Evolutionary conservation across 2,113 vertebrate species (phyloP).

Genomic region (Pristiophorus japonicus): DNA sequence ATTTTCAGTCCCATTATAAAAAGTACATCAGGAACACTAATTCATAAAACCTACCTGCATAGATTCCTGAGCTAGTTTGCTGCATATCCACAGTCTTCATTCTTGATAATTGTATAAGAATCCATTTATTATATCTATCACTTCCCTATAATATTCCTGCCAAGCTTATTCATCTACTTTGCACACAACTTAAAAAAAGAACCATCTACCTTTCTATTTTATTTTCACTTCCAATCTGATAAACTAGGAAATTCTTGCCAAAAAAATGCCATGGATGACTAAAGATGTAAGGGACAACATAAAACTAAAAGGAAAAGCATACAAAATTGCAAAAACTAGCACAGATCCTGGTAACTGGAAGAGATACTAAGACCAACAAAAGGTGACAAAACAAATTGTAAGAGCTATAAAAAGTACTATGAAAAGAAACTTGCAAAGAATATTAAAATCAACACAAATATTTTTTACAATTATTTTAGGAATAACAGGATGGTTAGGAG

Average conservation of each 20-base stretch:
- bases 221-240: not conserved
- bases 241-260: not conserved
- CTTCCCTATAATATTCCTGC: slow-evolving; percentile 4
- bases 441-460: too few species aligned
- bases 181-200: not conserved
- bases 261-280: too few species aligned
- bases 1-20: not conserved
- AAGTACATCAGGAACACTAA: not conserved
- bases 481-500: too few species aligned
- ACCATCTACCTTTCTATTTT: not conserved
- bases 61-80: not conserved
- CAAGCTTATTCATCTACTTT: not conserved
- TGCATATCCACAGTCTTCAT: not conserved
- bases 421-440: too few species aligned
- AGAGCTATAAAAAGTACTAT: too few species aligned
- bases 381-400: too few species aligned
- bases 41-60: not conserved
- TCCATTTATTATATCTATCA: slow-evolving; percentile 1
- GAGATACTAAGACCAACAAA: too few species aligned
- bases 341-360: too few species aligned
- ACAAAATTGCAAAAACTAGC: too few species aligned
- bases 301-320: too few species aligned
- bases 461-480: too few species aligned
- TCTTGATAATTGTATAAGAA: slow-evolving; percentile 10
- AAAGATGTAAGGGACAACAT: too few species aligned